Percentiles rank a stretch among this genome's conserved stretches.
Conservation (phyloP, 2,888 invertebrate genomes). For the Zaprionus lineosus region DNA sequence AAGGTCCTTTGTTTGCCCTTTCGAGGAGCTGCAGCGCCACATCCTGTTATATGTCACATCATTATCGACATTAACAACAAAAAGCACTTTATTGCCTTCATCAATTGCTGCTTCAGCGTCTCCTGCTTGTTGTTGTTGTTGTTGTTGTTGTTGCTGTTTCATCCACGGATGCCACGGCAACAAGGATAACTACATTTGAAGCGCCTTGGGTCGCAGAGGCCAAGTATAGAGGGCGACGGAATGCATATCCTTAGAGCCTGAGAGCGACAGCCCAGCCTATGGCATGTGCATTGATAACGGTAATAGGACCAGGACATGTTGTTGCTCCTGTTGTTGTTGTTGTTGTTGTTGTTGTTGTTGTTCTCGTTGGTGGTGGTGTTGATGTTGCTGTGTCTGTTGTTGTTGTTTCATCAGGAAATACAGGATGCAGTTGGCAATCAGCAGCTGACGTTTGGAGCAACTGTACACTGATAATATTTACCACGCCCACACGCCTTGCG, state of each 20-base stretch:
- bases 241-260: neutral
- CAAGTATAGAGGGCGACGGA: neutral
- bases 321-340: neutral
- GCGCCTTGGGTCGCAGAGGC: constrained; percentile 2
- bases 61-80: constrained; percentile 71
- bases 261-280: constrained; percentile 18
- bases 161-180: constrained; percentile 14
- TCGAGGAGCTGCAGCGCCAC: constrained; percentile 4
- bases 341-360: neutral
- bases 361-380: neutral
- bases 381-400: neutral
- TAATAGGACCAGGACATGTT: neutral
- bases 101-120: constrained; percentile 38
- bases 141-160: too few species aligned
- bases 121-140: too few species aligned
- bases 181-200: neutral
- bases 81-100: constrained; percentile 72
- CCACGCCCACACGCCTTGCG: constrained; percentile 33
- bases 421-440: constrained; percentile 43
- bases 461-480: constrained; percentile 62
- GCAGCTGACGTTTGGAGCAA: constrained; percentile 43
- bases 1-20: constrained; percentile 10
- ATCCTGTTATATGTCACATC: constrained; percentile 51
- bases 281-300: constrained; percentile 8
- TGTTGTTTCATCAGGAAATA: too few species aligned